Percentiles rank a stretch among this genome's conserved stretches.
These are phyloP conservation scores for Torymus texanus DNA, from an alignment of 2,888 invertebrate species.

Conservation along the genomic window DNA sequence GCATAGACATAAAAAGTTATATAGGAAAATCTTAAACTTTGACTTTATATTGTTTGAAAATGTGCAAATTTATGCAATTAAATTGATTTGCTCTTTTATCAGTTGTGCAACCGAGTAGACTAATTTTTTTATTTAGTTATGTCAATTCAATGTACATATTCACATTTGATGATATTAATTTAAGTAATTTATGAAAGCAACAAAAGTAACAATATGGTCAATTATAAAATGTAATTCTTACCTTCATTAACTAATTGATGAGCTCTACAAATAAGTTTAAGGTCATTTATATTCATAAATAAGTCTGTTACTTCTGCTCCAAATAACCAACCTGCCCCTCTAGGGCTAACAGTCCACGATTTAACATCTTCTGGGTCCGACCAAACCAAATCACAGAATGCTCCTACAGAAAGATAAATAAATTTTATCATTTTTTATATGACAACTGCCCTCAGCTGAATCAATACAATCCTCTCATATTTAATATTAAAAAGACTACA, in stretches of 20 bases:
- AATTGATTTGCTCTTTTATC: too few species aligned
- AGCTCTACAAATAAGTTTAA: conserved; percentile 96
- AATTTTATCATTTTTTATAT: neutral
- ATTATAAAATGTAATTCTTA: conserved; percentile 68
- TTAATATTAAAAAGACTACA: neutral
- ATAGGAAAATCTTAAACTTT: too few species aligned
- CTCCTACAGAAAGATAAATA: conserved; percentile 76
- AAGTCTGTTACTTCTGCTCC: conserved; percentile 95
- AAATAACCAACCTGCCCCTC: conserved; percentile 98
- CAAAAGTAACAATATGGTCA: neutral
- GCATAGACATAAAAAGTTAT: too few species aligned
- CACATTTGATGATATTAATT: too few species aligned
- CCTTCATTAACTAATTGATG: conserved; percentile 99
- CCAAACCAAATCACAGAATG: conserved; percentile 99
- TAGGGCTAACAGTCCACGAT: conserved; percentile 93
- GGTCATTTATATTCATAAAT: conserved; percentile 94
- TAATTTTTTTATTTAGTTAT: too few species aligned
- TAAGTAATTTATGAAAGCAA: too few species aligned
- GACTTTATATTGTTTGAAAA: too few species aligned
- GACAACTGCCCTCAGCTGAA: neutral
- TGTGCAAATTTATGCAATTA: too few species aligned
- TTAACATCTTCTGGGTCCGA: conserved; percentile 99
- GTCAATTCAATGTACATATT: too few species aligned
- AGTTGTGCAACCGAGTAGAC: too few species aligned
- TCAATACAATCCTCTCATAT: neutral